Evolutionary conservation across 2,888 invertebrate species (phyloP).

Genomic region (Athetis lepigone): DNA sequence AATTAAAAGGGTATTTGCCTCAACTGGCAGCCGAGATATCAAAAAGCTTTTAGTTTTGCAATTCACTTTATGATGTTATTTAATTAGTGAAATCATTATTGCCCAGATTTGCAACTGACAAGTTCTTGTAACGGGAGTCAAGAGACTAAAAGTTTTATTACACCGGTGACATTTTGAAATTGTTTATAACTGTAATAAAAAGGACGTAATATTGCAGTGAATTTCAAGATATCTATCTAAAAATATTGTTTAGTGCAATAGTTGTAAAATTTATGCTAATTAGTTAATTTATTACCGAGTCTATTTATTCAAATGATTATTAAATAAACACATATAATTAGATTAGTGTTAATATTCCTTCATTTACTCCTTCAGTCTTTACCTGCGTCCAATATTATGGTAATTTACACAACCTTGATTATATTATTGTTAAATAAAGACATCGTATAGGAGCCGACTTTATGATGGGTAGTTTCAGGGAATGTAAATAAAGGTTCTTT

Average conservation of each 20-base stretch:
- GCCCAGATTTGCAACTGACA: slow-evolving; percentile 17
- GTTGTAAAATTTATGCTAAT: background rate
- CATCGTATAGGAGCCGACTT: too few species aligned
- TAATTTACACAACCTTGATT: background rate
- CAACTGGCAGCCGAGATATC: slow-evolving; percentile 33
- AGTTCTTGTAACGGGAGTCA: background rate
- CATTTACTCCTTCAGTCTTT: background rate
- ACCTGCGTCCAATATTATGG: background rate
- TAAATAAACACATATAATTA: slow-evolving; percentile 8
- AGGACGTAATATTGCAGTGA: background rate
- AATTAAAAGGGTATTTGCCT: slow-evolving; percentile 54
- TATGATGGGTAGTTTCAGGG: too few species aligned
- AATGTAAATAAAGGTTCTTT: too few species aligned
- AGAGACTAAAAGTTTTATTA: slow-evolving; percentile 8
- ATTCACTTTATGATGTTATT: slow-evolving; percentile 41
- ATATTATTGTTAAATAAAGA: too few species aligned
- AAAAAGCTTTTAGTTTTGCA: slow-evolving; percentile 52
- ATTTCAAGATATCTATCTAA: slow-evolving; percentile 25
- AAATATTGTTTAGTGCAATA: slow-evolving; percentile 13
- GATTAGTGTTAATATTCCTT: background rate
- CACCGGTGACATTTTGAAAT: slow-evolving; percentile 13
- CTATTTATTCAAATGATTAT: background rate
- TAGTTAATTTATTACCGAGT: slow-evolving; percentile 2
- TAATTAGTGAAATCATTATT: slow-evolving; percentile 33
- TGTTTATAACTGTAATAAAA: slow-evolving; percentile 21